Base-by-base conservation (phyloP, 2,113 vertebrate genomes). In the Chaenogobius annularis region DNA sequence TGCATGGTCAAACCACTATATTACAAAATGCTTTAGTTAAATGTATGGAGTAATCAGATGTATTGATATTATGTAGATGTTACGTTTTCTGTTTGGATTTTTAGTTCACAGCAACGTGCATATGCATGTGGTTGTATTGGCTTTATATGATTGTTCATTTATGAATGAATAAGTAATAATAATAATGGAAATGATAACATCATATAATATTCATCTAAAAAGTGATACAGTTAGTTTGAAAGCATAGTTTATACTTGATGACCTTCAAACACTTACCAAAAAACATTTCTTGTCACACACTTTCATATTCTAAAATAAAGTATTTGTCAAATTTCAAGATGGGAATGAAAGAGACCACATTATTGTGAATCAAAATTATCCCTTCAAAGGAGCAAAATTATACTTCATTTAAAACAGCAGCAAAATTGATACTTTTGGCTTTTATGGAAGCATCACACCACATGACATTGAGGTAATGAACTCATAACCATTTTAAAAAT, bases 391-490 rank as follows among this genome's bases (percentile, higher is more conserved):
- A 37, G 23, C 20, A 50, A 75, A 73, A 22, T 22, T 61, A 47
- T 54, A 3, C 65, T 61, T 68, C 17, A 64, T 62, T 58, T 68
- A 62, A 67, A 58, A 74, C n/a, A n/a, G 35, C 62, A 74, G 6
- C 50, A 77, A 52, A 7, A 7, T 10, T 68, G 68, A 26, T 69
- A 56, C 48, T 62, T 73, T 54, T 54, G 59, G 35, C 23, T 81
- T 55, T 77, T 58, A 78, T 65, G 35, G 69, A 76, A 47, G 71
- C 80, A 64, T n/a, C 74, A 79, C 23, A 44, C 56, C 69, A 59
- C 35, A 65, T 82, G 76, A 79, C 78, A 77, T 75, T 83, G 80
- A 80, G 62, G 19, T 87, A 83, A 87, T 85, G 62, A 81, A 81
- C 70, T 70, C 56, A 68, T 77, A 78, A 79, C 68, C 72, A 62